Conservation (phyloP, 1,140 invertebrate genomes). For the Ceratina japonica region DNA sequence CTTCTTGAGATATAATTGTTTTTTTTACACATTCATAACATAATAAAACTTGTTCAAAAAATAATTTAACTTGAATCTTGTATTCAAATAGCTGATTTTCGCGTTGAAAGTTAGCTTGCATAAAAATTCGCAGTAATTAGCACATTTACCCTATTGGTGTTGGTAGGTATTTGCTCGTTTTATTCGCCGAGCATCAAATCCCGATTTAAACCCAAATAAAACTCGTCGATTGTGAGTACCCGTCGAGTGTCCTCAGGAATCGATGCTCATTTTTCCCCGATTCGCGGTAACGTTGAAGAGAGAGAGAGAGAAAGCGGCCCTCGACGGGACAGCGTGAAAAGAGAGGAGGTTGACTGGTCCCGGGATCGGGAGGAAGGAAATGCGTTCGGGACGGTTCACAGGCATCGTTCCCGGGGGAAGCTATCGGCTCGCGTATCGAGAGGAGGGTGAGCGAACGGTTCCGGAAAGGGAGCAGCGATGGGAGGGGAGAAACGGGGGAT, state of each 20-base stretch:
- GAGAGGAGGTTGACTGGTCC: conserved; percentile 41
- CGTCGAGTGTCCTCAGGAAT: background rate
- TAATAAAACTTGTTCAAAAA: too few relatives aligned
- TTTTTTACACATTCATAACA: too few relatives aligned
- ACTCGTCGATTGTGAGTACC: background rate
- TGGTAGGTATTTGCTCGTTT: too few relatives aligned
- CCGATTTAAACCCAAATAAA: too few relatives aligned
- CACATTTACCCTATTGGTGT: too few relatives aligned
- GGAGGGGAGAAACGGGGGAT: conserved; percentile 56
- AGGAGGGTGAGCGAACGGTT: conserved; percentile 74
- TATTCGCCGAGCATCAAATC: too few relatives aligned
- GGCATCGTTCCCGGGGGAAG: conserved; percentile 78
- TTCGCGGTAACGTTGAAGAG: background rate
- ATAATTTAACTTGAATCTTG: too few relatives aligned
- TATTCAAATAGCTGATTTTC: too few relatives aligned
- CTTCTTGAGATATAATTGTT: too few relatives aligned
- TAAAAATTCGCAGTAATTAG: too few relatives aligned
- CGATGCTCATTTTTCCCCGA: background rate
- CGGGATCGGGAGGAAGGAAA: conserved; percentile 63
- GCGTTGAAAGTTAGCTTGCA: too few relatives aligned
- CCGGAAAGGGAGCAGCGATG: conserved; percentile 49
- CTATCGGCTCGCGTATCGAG: conserved; percentile 80
- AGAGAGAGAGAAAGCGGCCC: background rate
- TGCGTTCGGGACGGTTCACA: conserved; percentile 70
- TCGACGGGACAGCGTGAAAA: conserved; percentile 3